These are phyloP conservation scores for Nasonia giraulti DNA, from an alignment of 1,140 invertebrate species.

Conservation along the genomic window DNA sequence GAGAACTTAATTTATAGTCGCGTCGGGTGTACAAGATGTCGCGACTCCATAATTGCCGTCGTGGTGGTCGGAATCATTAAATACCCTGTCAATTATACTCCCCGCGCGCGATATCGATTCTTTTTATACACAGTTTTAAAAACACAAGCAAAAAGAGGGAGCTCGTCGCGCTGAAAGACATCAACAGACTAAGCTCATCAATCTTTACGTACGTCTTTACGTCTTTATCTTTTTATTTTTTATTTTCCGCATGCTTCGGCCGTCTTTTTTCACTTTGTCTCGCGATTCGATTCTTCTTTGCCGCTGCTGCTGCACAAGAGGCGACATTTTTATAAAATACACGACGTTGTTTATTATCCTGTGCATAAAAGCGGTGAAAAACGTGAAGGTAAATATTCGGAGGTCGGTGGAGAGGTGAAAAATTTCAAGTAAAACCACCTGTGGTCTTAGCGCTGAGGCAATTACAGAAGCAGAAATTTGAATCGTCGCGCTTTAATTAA, in stretches of 20 bases:
- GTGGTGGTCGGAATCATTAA: neutral
- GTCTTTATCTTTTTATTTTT: too few species aligned
- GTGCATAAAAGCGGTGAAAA: neutral
- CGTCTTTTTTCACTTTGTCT: conserved; percentile 10
- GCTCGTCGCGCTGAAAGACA: neutral
- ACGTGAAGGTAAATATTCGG: neutral
- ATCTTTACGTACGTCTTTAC: too few species aligned
- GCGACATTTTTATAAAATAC: neutral
- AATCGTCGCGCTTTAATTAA: neutral
- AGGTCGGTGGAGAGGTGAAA: neutral
- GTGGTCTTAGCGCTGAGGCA: neutral
- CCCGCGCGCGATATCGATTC: neutral
- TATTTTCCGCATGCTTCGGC: neutral
- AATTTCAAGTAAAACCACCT: neutral
- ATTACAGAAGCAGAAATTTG: neutral
- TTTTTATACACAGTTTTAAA: neutral
- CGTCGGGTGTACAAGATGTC: neutral
- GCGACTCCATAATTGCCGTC: neutral
- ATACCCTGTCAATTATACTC: neutral
- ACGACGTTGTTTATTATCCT: neutral
- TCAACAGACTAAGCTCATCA: conserved; percentile 22
- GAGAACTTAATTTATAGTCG: neutral
- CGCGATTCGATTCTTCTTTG: neutral
- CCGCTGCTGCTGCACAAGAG: neutral
- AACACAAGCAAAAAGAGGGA: neutral